Evolutionary conservation across 2,797 vertebrate genomes (phyloP), one percentile per base, ranked within the genome.

Genomic region (Okamejei kenojei): DNA sequence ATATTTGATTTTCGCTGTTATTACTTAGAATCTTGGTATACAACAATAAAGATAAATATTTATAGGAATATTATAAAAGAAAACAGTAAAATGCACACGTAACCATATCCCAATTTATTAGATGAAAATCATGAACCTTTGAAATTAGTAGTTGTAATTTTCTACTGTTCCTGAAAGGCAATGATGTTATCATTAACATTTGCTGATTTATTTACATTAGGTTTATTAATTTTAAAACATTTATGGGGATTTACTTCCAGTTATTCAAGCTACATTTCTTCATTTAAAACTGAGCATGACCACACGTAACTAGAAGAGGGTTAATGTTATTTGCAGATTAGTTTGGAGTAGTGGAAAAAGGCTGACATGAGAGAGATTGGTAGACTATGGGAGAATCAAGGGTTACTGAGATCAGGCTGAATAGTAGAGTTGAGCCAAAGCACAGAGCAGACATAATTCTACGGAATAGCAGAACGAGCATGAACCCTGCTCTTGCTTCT

Each of bases 1-100:
- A 91, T 21, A 11, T 91, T 73, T 71, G 32, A 73, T 91, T 91
- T 74, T 73, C 88, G 54, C 45, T 71, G 35, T 45, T 91, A 74
- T 29, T 35, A 71, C 88, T 73, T 84, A 29, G 35, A 90, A n/a
- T n/a, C 32, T 73, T 9, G 71, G 8, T 38, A 84, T 3, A 1
- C 2, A 13, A 74, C 23, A 74, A 74, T 54, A 19, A 74, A 91
- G 45, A 54, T 91, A 91, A 54, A 11, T 74, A 73, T 91, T 74
- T 71, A 91, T n/a, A 32, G 7, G 19, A 38, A 11, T 6, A 74
- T 91, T 13, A 23, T 73, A 73, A 91, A 23, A 91, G 8, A 45
- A 45, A 38, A 29, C 38, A 38, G 29, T 23, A 73, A 68, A 91
- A 11, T 90, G 7, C 32, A 91, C 7, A 23, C 17, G 68, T 45